Evolutionary conservation across 2,797 vertebrate genomes (phyloP).

Genomic region (Spinus pinus): DNA sequence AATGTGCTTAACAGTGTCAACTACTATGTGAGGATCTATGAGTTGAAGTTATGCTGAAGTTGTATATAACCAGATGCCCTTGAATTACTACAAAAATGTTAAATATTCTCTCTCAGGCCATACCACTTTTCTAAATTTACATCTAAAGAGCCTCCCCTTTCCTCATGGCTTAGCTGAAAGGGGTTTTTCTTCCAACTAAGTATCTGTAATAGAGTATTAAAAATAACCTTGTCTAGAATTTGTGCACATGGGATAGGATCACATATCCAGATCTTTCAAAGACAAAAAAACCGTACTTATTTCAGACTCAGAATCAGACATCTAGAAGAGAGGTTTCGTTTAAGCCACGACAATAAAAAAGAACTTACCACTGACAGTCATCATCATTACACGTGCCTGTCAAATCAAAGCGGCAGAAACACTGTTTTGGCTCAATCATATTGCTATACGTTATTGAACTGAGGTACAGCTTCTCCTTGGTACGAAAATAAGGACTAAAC

Average conservation of each 20-base stretch:
- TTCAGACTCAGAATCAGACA: not conserved
- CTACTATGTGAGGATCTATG: not conserved
- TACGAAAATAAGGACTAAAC: conserved; percentile 96
- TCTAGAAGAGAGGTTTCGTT: not conserved
- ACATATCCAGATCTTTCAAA: not conserved
- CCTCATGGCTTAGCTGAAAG: not conserved
- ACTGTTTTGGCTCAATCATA: conserved; percentile 85
- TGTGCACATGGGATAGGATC: not conserved
- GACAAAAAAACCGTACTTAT: not conserved
- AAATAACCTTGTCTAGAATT: not conserved
- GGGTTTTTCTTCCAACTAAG: not conserved
- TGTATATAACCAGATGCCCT: not conserved
- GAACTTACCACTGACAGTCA: conserved; percentile 88
- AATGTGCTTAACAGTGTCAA: not conserved
- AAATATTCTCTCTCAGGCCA: not conserved
- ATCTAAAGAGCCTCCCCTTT: not conserved
- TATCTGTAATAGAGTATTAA: not conserved
- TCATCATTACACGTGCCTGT: conserved; percentile 96
- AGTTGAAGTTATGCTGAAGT: not conserved
- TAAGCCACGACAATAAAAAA: not conserved
- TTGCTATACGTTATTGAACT: conserved; percentile 92
- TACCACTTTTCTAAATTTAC: not conserved
- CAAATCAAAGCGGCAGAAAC: conserved; percentile 94
- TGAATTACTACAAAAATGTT: not conserved
- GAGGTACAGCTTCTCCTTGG: conserved; percentile 92